phyloP scores from a whole-genome alignment of 2,888 invertebrate species.

The Drosophila longiperda region DNA sequence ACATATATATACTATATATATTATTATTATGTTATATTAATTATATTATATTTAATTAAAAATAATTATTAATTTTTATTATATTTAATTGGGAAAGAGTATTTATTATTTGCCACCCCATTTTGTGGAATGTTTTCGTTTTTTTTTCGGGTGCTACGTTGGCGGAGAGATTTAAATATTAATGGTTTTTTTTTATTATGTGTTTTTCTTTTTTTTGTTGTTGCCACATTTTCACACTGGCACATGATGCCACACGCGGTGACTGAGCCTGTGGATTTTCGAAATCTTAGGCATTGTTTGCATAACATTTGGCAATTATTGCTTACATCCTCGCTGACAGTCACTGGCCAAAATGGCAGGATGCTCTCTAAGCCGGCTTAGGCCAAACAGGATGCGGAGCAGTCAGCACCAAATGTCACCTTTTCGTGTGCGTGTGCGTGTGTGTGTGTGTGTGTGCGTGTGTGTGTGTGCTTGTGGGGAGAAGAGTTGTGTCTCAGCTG shows the following conservation, averaged over 20 bases:
- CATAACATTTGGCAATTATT: constrained; percentile 81
- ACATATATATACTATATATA: too few relatives aligned
- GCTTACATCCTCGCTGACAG: constrained; percentile 75
- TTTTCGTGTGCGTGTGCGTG: not conserved
- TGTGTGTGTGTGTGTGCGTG: constrained; percentile 8
- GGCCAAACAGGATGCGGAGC: constrained; percentile 40
- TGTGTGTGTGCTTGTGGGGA: constrained; percentile 8
- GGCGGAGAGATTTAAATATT: constrained; percentile 78
- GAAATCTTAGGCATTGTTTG: constrained; percentile 72
- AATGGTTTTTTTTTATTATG: constrained; percentile 42
- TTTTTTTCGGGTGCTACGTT: constrained; percentile 25
- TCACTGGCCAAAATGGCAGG: constrained; percentile 49
- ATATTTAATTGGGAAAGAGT: constrained; percentile 5
- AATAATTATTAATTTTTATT: not conserved
- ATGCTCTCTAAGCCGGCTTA: constrained; percentile 72
- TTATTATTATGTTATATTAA: too few relatives aligned
- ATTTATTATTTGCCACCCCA: not conserved
- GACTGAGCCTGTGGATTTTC: constrained; percentile 67
- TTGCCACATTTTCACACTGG: constrained; percentile 39
- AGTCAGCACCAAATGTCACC: constrained; percentile 17
- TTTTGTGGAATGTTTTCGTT: not conserved
- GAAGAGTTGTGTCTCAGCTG: constrained; percentile 52
- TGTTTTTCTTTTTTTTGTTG: constrained; percentile 15
- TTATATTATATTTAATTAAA: not conserved
- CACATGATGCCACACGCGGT: constrained; percentile 72